phyloP scores from a whole-genome alignment of 1,140 invertebrate genomes.

The Plectrocnemia conspersa region DNA sequence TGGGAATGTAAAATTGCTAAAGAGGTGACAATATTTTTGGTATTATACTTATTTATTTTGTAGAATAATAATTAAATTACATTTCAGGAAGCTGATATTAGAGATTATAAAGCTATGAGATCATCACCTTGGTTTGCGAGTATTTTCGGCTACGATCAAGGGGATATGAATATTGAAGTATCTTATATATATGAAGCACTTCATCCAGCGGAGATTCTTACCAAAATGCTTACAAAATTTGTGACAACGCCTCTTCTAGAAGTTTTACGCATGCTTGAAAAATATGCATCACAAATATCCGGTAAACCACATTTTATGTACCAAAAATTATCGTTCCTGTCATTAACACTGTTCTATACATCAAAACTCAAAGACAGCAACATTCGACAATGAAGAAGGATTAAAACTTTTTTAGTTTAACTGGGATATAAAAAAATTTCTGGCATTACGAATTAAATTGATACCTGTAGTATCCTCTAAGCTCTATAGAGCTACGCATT shows the following conservation, averaged over 20 bases:
- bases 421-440: no score
- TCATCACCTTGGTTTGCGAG: background rate
- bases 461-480: no score
- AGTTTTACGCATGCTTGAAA: background rate
- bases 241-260: background rate
- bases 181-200: background rate
- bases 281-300: background rate
- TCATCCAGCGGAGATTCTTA: background rate
- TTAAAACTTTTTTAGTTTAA: no score
- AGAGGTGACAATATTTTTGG: background rate
- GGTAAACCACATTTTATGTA: no score
- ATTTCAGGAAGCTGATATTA: slow-evolving; percentile 9
- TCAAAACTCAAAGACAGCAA: no score
- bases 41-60: background rate
- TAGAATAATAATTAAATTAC: background rate
- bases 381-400: no score
- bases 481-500: no score
- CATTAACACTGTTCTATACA: no score
- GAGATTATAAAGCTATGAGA: background rate
- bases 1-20: slow-evolving; percentile 4
- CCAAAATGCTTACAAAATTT: background rate
- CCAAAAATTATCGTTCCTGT: no score
- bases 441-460: no score
- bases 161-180: background rate
- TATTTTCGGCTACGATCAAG: background rate